These are phyloP conservation scores for Brotula barbata DNA, from an alignment of 2,797 vertebrate genomes.

Conservation along the genomic window DNA sequence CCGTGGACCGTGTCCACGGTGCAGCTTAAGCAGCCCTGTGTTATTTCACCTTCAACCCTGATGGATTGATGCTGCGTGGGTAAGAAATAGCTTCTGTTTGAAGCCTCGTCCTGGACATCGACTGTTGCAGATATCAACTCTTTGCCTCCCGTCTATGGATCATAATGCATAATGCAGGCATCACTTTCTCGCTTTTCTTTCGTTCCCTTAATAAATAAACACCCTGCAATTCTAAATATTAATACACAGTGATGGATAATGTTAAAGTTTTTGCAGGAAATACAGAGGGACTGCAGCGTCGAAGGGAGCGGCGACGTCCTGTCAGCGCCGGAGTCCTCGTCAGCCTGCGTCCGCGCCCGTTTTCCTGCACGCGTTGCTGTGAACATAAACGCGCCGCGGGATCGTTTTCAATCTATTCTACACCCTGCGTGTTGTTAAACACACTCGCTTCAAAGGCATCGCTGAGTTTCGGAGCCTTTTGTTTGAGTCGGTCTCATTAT, in stretches of 20 bases:
- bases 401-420: constrained; percentile 43
- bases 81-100: no score
- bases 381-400: constrained; percentile 25
- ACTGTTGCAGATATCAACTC: neutral
- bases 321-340: constrained; percentile 31
- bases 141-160: neutral
- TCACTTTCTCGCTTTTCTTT: no score
- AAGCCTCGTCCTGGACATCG: neutral
- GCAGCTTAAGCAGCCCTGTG: constrained; percentile 12
- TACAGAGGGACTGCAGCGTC: constrained; percentile 27
- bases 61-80: constrained; percentile 1
- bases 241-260: constrained; percentile 40
- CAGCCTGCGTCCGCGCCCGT: constrained; percentile 26
- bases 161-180: no score
- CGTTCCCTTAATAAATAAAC: constrained; percentile 13
- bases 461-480: constrained; percentile 32
- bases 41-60: constrained; percentile 16
- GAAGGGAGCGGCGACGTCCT: constrained; percentile 53
- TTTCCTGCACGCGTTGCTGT: constrained; percentile 20
- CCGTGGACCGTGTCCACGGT: constrained; percentile 14
- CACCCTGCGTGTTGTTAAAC: constrained; percentile 48
- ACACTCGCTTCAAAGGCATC: constrained; percentile 41
- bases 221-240: constrained; percentile 11
- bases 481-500: no score
- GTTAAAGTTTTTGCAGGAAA: constrained; percentile 26